Conservation (phyloP, 2,797 vertebrate species). For the Hozukius guyotensis region DNA sequence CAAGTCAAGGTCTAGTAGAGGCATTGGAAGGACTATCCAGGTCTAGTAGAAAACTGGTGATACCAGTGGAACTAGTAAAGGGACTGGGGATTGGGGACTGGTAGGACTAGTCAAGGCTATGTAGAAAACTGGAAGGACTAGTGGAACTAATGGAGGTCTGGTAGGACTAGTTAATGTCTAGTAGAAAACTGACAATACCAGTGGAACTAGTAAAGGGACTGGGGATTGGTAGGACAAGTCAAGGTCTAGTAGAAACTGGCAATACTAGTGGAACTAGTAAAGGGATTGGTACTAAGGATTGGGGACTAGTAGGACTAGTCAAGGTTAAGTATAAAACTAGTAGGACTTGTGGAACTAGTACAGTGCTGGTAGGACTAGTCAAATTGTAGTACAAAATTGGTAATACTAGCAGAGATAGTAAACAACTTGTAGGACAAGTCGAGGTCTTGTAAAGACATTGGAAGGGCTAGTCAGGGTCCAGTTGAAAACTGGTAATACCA, state of each 20-base stretch:
- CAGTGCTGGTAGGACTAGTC: no score
- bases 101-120: background rate
- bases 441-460: background rate
- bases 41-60: background rate
- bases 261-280: background rate
- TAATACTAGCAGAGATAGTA: background rate
- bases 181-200: background rate
- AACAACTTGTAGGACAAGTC: background rate
- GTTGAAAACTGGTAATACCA: background rate
- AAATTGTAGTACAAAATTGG: background rate
- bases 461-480: background rate
- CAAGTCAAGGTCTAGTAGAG: background rate
- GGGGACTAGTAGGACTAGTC: background rate
- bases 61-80: background rate
- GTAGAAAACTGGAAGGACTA: background rate
- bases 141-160: background rate
- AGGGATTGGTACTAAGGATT: background rate
- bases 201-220: background rate
- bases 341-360: background rate
- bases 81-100: background rate
- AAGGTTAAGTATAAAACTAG: background rate
- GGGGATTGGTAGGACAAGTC: background rate
- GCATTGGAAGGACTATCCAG: background rate
- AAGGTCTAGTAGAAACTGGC: background rate
- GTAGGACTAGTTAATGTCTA: no score